These are phyloP conservation scores for Acanthurus tractus DNA, from an alignment of 2,797 vertebrate species.

Conservation along the genomic window DNA sequence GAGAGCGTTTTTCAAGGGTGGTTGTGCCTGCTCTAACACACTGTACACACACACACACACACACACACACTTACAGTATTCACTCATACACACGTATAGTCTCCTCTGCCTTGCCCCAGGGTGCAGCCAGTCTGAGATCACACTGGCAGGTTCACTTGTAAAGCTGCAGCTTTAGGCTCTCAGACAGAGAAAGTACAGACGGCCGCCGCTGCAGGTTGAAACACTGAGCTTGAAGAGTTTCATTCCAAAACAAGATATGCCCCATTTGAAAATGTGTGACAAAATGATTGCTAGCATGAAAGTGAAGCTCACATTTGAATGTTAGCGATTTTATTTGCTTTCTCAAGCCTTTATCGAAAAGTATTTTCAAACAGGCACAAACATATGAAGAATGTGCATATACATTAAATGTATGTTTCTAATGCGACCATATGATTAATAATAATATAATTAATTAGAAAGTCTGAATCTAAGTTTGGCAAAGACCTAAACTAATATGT, in stretches of 20 bases:
- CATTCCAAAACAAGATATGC: constrained; percentile 67
- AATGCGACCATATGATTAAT: not conserved
- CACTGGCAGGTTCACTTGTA: constrained; percentile 85
- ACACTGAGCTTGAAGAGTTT: constrained; percentile 68
- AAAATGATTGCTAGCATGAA: constrained; percentile 75
- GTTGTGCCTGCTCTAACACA: constrained; percentile 82
- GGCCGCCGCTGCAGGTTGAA: constrained; percentile 77
- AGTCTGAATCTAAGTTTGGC: not conserved
- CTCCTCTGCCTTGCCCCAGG: constrained; percentile 84
- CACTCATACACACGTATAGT: constrained; percentile 70
- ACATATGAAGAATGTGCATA: not conserved
- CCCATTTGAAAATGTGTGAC: constrained; percentile 73
- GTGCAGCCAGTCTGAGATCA: constrained; percentile 86
- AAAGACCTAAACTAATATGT: constrained; percentile 4
- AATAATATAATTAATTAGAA: constrained; percentile 17
- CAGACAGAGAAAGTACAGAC: constrained; percentile 80
- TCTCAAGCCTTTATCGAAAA: constrained; percentile 26
- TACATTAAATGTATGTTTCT: not conserved
- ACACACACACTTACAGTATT: constrained; percentile 48
- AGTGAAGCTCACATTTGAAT: constrained; percentile 63
- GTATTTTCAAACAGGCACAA: constrained; percentile 32
- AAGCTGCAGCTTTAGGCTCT: constrained; percentile 84
- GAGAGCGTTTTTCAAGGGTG: constrained; percentile 79
- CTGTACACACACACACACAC: constrained; percentile 52
- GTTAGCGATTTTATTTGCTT: constrained; percentile 57